Evolutionary conservation across 2,797 vertebrate species (phyloP).

Genomic region (Sebastes jordani): DNA sequence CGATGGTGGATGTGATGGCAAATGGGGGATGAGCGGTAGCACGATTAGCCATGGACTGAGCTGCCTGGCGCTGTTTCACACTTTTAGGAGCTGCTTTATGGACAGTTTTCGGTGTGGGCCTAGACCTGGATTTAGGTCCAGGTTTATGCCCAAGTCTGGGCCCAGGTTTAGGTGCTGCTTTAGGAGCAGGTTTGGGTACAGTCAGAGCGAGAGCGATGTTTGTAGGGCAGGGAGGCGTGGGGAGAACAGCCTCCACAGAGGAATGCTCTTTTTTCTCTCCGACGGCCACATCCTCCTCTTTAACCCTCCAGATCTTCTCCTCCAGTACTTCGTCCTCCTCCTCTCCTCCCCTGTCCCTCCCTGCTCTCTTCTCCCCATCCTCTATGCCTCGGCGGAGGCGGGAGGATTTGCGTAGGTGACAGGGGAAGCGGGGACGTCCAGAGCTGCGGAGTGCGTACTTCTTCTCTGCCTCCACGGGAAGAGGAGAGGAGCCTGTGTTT

Average conservation of each 20-base stretch:
- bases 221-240: conserved; percentile 51
- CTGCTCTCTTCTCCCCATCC: conserved; percentile 70
- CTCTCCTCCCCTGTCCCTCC: conserved; percentile 66
- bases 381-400: conserved; percentile 82
- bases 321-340: conserved; percentile 67
- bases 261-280: conserved; percentile 51
- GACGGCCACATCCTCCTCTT: conserved; percentile 64
- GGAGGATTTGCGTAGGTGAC: conserved; percentile 90
- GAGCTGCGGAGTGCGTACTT: conserved; percentile 95
- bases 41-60: conserved; percentile 48
- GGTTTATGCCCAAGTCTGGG: conserved; percentile 73
- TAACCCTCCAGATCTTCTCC: conserved; percentile 75
- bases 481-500: conserved; percentile 74
- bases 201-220: conserved; percentile 58
- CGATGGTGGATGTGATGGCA: conserved; percentile 38
- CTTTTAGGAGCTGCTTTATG: conserved; percentile 77
- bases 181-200: conserved; percentile 67
- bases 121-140: conserved; percentile 73
- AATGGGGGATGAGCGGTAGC: conserved; percentile 45
- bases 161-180: conserved; percentile 67
- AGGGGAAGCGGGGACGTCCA: conserved; percentile 94
- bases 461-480: conserved; percentile 87
- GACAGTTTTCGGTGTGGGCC: conserved; percentile 64
- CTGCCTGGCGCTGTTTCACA: conserved; percentile 71
- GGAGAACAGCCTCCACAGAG: conserved; percentile 55